Percentiles rank a stretch among this genome's conserved stretches.
Evolutionary conservation across 2,888 invertebrate genomes (phyloP).

Genomic region (Lasioglossum malachurum): DNA sequence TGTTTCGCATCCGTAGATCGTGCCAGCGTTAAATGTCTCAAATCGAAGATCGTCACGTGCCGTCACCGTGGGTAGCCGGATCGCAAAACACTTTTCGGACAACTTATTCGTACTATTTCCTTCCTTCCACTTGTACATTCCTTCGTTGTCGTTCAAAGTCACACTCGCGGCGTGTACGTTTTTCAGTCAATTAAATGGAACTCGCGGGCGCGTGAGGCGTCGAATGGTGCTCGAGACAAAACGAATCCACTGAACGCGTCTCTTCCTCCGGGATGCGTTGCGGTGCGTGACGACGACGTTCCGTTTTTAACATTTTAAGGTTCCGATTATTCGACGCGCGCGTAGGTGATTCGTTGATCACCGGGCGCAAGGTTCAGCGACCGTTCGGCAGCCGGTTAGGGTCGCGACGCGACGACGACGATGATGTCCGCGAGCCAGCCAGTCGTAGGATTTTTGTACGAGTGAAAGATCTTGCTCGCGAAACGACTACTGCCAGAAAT

Average conservation of each 20-base stretch:
- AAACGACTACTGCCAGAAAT: slow-evolving; percentile 60
- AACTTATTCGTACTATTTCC: background rate
- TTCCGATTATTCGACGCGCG: slow-evolving; percentile 20
- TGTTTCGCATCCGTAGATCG: slow-evolving; percentile 21
- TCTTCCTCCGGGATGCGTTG: background rate
- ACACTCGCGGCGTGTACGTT: background rate
- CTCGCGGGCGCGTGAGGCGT: background rate
- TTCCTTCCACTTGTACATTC: slow-evolving; percentile 35
- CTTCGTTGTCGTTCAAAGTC: slow-evolving; percentile 18
- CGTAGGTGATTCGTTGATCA: background rate
- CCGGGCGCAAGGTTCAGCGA: slow-evolving; percentile 2
- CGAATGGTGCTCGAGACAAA: slow-evolving; percentile 8
- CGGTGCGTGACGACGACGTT: slow-evolving; percentile 35
- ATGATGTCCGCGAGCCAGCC: slow-evolving; percentile 19
- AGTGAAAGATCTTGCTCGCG: slow-evolving; percentile 53
- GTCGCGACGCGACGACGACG: background rate
- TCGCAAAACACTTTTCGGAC: background rate
- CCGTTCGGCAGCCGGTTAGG: background rate
- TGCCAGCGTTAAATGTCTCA: slow-evolving; percentile 11
- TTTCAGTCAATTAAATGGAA: slow-evolving; percentile 33
- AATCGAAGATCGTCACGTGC: slow-evolving; percentile 35
- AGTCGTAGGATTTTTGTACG: slow-evolving; percentile 60
- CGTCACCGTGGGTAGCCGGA: slow-evolving; percentile 5
- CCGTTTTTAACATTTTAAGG: slow-evolving; percentile 19
- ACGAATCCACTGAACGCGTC: background rate